Evolutionary conservation across 2,888 invertebrate species (phyloP).

Genomic region (Campoplex nolae): DNA sequence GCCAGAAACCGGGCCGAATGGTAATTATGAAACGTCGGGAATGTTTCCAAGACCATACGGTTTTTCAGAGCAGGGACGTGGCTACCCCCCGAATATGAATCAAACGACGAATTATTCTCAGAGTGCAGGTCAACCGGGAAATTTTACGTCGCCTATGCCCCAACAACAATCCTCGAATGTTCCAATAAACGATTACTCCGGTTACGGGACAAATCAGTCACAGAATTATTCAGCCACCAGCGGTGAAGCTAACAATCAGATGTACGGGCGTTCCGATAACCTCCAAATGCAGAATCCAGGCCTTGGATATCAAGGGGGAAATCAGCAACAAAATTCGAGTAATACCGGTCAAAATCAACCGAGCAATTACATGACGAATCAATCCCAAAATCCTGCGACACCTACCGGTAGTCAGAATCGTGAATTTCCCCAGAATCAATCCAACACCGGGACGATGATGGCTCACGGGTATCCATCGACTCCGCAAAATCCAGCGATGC

Average conservation of each 20-base stretch:
- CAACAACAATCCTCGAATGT: constrained; percentile 76
- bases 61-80: constrained; percentile 80
- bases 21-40: constrained; percentile 78
- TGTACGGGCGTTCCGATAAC: constrained; percentile 76
- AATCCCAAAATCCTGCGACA: constrained; percentile 59
- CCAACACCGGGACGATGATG: constrained; percentile 70
- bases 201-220: constrained; percentile 76
- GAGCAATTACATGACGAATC: constrained; percentile 66
- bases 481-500: constrained; percentile 63
- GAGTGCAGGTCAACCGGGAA: constrained; percentile 70
- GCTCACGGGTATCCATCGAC: constrained; percentile 58
- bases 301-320: constrained; percentile 71
- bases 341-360: constrained; percentile 59
- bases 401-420: constrained; percentile 41
- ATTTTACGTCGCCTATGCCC: constrained; percentile 75
- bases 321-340: constrained; percentile 72
- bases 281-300: constrained; percentile 74
- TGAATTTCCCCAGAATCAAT: constrained; percentile 65
- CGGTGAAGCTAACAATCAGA: constrained; percentile 73
- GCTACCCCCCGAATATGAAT: constrained; percentile 76
- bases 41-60: constrained; percentile 78
- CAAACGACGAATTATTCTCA: constrained; percentile 79
- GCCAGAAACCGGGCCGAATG: constrained; percentile 75
- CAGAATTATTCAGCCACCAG: constrained; percentile 74
- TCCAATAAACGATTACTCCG: constrained; percentile 77